Evolutionary conservation across 2,888 invertebrate species (phyloP).

Genomic region (Pocota personata): DNA sequence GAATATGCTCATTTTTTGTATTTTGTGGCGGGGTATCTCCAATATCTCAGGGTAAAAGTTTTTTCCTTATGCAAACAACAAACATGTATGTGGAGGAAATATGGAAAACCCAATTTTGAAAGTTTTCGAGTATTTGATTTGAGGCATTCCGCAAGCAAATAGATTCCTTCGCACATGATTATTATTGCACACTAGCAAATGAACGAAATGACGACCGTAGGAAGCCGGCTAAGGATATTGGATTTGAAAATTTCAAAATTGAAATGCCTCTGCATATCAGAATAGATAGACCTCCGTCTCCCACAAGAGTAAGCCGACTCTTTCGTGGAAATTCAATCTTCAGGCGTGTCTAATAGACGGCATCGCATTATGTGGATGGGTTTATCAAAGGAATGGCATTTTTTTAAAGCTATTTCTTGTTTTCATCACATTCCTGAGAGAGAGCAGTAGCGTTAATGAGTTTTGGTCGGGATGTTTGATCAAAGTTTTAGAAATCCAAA

Average conservation of each 20-base stretch:
- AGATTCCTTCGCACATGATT: slow-evolving; percentile 69
- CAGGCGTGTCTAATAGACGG: slow-evolving; percentile 36
- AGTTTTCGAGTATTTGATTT: slow-evolving; percentile 73
- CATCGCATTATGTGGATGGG: slow-evolving; percentile 30
- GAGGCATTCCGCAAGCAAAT: slow-evolving; percentile 68
- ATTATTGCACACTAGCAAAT: slow-evolving; percentile 45
- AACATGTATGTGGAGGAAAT: slow-evolving; percentile 56
- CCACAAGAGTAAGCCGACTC: not conserved
- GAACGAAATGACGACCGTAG: slow-evolving; percentile 40
- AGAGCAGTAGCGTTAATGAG: slow-evolving; percentile 23
- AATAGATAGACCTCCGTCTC: not conserved
- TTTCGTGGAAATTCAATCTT: slow-evolving; percentile 44
- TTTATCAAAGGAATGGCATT: slow-evolving; percentile 26
- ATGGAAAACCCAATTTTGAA: slow-evolving; percentile 69
- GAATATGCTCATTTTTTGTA: slow-evolving; percentile 3
- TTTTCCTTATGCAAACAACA: slow-evolving; percentile 44
- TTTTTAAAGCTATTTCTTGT: not conserved
- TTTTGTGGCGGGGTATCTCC: slow-evolving; percentile 46
- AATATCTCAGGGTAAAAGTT: slow-evolving; percentile 66
- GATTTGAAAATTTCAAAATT: slow-evolving; percentile 68
- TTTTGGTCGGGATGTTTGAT: slow-evolving; percentile 31
- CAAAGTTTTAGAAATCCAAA: slow-evolving; percentile 21
- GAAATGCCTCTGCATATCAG: slow-evolving; percentile 35
- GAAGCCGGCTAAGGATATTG: slow-evolving; percentile 60
- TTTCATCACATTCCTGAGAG: slow-evolving; percentile 3